Evolutionary conservation across 2,797 vertebrate genomes (phyloP).

Genomic region (Falco novaeseelandiae): DNA sequence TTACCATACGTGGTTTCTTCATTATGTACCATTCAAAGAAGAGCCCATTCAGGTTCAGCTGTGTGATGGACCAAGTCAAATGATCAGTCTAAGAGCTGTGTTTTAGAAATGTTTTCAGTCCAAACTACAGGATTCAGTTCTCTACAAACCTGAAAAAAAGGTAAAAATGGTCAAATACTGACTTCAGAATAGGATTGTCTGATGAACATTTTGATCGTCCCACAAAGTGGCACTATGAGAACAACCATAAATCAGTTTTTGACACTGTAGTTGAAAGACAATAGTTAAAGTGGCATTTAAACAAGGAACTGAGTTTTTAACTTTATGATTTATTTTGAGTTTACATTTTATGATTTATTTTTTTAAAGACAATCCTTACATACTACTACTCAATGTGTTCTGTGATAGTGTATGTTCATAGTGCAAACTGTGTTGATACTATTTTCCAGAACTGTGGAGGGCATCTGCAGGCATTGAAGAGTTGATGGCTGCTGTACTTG

Average conservation of each 20-base stretch:
- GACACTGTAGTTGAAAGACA: not conserved
- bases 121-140: not conserved
- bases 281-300: not conserved
- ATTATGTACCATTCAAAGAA: not conserved
- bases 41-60: not conserved
- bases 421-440: not conserved
- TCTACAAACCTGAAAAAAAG: not conserved
- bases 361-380: not conserved
- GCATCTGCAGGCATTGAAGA: not conserved
- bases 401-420: not conserved
- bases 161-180: not conserved
- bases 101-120: not conserved
- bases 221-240: not conserved
- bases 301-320: not conserved
- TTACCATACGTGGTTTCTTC: not conserved
- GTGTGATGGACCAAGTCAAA: not conserved
- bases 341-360: not conserved
- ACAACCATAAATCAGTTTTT: not conserved
- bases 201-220: not conserved
- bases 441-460: not conserved
- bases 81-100: not conserved
- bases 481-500: not conserved
- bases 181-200: not conserved
- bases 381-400: not conserved
- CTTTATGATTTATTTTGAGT: not conserved